Evolutionary conservation across 30 jellyfish, hydroid and myxozoan species (phyloP).

Genomic region (Pseudorhiza aurosa): DNA sequence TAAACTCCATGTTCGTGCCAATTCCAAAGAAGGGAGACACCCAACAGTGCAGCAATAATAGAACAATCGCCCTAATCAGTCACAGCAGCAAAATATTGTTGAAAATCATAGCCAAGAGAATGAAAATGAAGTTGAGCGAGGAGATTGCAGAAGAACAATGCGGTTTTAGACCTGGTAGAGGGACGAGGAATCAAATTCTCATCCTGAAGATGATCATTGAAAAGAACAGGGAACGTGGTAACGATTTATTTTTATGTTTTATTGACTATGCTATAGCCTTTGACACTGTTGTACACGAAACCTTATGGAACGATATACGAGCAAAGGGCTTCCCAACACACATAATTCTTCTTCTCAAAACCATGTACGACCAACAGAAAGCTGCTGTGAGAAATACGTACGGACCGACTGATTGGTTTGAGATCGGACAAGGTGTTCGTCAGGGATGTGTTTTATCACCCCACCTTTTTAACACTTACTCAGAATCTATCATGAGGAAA

Average conservation of each 20-base stretch:
- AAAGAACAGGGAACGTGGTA: conserved; percentile 8
- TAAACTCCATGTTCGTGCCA: conserved; percentile 30
- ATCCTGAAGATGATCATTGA: conserved; percentile 34
- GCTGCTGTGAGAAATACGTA: conserved; percentile 34
- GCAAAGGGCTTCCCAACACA: conserved; percentile 60
- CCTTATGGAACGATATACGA: conserved; percentile 29
- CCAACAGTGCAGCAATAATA: neutral
- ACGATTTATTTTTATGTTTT: conserved; percentile 24
- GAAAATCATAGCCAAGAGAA: conserved; percentile 15
- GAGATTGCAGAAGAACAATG: conserved; percentile 39
- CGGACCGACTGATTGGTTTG: conserved; percentile 44
- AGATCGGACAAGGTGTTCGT: conserved; percentile 40
- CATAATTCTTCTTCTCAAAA: conserved; percentile 13
- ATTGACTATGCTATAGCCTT: conserved; percentile 55
- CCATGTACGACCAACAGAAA: conserved; percentile 39
- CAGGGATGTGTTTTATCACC: conserved; percentile 66
- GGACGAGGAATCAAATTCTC: conserved; percentile 51
- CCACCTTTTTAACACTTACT: conserved; percentile 15
- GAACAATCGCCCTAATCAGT: conserved; percentile 51
- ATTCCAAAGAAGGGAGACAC: conserved; percentile 54
- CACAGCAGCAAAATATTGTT: conserved; percentile 51
- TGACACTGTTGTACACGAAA: conserved; percentile 25
- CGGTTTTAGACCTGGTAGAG: conserved; percentile 29
- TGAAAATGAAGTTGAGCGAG: neutral
- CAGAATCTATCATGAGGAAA: conserved; percentile 23